Percentiles rank a stretch among this genome's conserved stretches.
Conservation (phyloP, 53 echinoderm and acorn worm genomes). For the Crossaster papposus region DNA sequence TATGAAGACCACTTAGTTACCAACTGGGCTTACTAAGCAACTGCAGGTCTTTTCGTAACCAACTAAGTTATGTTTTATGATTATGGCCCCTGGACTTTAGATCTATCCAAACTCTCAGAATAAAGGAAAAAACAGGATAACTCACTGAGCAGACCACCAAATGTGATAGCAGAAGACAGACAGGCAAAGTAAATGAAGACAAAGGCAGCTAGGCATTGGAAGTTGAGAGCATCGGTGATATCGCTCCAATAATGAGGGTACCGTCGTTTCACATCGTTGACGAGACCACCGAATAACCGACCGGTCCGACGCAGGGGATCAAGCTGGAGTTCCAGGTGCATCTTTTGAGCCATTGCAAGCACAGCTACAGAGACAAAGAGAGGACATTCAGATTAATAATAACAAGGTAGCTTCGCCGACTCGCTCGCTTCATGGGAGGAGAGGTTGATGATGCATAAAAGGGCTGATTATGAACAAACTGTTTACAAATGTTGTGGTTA, state of each 20-base stretch:
- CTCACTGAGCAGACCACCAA: conserved; percentile 84
- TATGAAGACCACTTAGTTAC: too few species aligned
- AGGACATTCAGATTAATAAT: not conserved
- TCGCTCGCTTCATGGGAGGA: too few species aligned
- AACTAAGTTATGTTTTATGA: too few species aligned
- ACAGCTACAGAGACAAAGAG: conserved; percentile 23
- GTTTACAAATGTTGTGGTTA: too few species aligned
- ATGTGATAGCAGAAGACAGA: conserved; percentile 82
- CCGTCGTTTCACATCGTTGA: conserved; percentile 76
- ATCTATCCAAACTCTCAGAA: too few species aligned
- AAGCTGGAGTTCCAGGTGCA: conserved; percentile 36
- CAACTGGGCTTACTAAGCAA: too few species aligned
- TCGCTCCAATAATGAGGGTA: conserved; percentile 75
- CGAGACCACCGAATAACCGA: conserved; percentile 74
- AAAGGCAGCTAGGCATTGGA: conserved; percentile 84
- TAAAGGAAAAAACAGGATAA: not conserved
- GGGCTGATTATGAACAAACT: too few species aligned
- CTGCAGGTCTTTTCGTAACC: too few species aligned
- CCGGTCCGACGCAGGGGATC: conserved; percentile 83
- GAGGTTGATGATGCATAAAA: too few species aligned
- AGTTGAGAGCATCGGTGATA: conserved; percentile 74
- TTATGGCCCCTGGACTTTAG: too few species aligned
- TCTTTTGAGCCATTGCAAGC: conserved; percentile 35
- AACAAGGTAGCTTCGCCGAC: too few species aligned
- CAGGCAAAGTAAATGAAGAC: conserved; percentile 86